Evolutionary conservation across 23 tunicate species (phyloP).

Genomic region (Styela plicata): DNA sequence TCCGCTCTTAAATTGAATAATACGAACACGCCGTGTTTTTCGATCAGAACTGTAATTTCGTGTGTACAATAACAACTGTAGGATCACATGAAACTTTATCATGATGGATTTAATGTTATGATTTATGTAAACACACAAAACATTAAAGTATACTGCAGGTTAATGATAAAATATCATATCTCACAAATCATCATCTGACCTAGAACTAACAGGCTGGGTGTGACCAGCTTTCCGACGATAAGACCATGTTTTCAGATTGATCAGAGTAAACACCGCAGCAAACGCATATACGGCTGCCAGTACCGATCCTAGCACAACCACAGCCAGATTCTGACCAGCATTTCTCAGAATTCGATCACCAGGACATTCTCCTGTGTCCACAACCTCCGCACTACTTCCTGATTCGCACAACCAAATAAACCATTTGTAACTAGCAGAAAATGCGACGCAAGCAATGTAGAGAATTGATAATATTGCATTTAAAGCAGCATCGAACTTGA

Average conservation of each 20-base stretch:
- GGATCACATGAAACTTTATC: too few relatives aligned
- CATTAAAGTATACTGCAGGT: too few relatives aligned
- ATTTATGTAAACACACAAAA: too few relatives aligned
- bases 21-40: too few relatives aligned
- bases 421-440: not conserved
- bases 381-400: not conserved
- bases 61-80: too few relatives aligned
- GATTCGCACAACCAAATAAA: slow-evolving; percentile 15
- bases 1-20: too few relatives aligned
- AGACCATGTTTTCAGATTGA: not conserved
- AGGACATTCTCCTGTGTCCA: slow-evolving; percentile 11
- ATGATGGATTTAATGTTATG: too few relatives aligned
- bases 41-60: too few relatives aligned
- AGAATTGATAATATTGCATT: not conserved
- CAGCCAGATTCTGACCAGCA: slow-evolving; percentile 5
- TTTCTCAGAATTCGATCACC: not conserved
- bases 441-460: not conserved
- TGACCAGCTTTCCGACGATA: not conserved
- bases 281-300: slow-evolving; percentile 2
- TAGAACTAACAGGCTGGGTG: not conserved
- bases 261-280: not conserved
- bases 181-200: too few relatives aligned
- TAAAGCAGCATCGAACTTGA: not conserved
- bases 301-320: slow-evolving; percentile 5
- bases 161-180: too few relatives aligned